Evolutionary conservation across 1,140 invertebrate species (phyloP).

Genomic region (Aethina tumida): DNA sequence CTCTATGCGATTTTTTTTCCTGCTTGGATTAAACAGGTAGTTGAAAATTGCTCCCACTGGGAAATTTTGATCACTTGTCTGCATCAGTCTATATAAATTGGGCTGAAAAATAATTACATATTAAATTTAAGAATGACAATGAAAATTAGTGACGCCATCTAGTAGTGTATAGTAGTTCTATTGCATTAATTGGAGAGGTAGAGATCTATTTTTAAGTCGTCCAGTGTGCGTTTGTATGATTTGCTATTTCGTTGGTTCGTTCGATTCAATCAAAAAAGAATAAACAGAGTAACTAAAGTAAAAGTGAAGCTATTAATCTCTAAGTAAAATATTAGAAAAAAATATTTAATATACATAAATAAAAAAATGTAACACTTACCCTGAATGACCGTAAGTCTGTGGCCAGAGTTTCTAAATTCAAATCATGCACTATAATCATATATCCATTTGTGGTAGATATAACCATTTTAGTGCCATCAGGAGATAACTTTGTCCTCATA

Average conservation of each 20-base stretch:
- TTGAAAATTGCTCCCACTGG: constrained; percentile 68
- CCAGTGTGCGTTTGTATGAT: too few relatives aligned
- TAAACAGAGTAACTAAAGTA: too few relatives aligned
- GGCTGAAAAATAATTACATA: constrained; percentile 50
- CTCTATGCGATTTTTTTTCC: constrained; percentile 75
- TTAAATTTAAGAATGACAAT: too few relatives aligned
- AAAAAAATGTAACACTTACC: constrained; percentile 38
- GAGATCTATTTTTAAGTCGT: too few relatives aligned
- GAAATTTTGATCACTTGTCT: constrained; percentile 68
- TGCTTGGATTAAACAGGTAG: constrained; percentile 62
- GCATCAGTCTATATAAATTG: constrained; percentile 82
- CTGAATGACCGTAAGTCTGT: constrained; percentile 79
- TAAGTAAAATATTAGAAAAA: too few relatives aligned
- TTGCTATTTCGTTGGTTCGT: too few relatives aligned
- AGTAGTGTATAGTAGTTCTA: too few relatives aligned
- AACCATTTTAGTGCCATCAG: constrained; percentile 77
- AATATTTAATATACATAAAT: constrained; percentile 2
- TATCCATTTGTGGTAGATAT: constrained; percentile 85
- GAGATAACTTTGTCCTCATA: constrained; percentile 80
- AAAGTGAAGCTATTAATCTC: too few relatives aligned
- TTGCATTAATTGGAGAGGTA: too few relatives aligned
- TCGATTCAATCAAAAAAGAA: too few relatives aligned
- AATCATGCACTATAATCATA: constrained; percentile 80
- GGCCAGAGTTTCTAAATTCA: constrained; percentile 68
- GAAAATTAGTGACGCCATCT: too few relatives aligned